Conservation (phyloP, 2,797 vertebrate species). For the Mus caroli region DNA sequence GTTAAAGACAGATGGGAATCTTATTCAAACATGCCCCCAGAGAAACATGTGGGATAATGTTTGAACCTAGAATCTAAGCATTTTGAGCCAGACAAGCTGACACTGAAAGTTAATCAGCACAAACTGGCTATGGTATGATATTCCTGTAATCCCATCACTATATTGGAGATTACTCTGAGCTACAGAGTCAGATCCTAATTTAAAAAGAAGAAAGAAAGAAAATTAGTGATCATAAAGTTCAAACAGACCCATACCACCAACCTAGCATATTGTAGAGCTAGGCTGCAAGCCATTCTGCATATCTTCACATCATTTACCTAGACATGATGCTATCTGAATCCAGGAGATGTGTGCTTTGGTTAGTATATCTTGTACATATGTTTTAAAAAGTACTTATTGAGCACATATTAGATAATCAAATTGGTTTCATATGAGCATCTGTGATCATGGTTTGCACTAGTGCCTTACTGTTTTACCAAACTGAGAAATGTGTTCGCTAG, state of each 20-base stretch:
- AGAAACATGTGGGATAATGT: neutral
- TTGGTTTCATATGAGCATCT: constrained; percentile 5
- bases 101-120: neutral
- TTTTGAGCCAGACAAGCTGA: neutral
- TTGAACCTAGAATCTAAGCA: neutral
- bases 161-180: neutral
- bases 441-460: neutral
- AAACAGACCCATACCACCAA: neutral
- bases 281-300: neutral
- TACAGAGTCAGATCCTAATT: neutral
- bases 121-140: neutral
- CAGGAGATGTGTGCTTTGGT: neutral
- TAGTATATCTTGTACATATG: constrained; percentile 3
- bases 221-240: neutral
- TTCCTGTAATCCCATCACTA: neutral
- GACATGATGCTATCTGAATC: neutral
- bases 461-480: neutral
- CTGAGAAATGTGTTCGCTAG: neutral
- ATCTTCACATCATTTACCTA: neutral
- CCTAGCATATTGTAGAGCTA: neutral
- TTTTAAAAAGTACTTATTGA: constrained; percentile 39
- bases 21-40: neutral
- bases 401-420: neutral
- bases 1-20: neutral
- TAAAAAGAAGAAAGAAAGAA: neutral